These are phyloP conservation scores for Yponomeuta plumbellus DNA, from an alignment of 2,888 invertebrate genomes.

Conservation along the genomic window DNA sequence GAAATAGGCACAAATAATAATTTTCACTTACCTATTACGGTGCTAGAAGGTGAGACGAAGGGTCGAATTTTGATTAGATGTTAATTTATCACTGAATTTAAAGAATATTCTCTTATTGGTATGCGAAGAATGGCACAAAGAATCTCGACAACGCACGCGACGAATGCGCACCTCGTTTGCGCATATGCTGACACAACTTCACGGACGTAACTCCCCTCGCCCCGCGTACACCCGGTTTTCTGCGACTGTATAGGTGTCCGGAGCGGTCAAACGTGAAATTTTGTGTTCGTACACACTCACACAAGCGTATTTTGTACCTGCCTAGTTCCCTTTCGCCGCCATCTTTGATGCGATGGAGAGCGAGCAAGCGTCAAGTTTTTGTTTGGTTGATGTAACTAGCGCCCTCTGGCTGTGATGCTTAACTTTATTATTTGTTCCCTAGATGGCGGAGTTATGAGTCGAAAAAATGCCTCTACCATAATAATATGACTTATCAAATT, in stretches of 20 bases:
- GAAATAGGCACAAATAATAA: conserved; percentile 74
- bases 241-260: conserved; percentile 55
- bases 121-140: conserved; percentile 98
- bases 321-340: conserved; percentile 70
- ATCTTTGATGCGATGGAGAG: conserved; percentile 62
- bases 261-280: conserved; percentile 77
- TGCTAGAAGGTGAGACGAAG: conserved; percentile 78
- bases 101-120: conserved; percentile 88
- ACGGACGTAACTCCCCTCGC: conserved; percentile 72
- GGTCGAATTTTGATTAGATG: conserved; percentile 80
- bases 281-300: conserved; percentile 62
- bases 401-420: conserved; percentile 41
- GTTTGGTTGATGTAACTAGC: conserved; percentile 30
- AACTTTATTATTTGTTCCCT: not conserved
- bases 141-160: conserved; percentile 96
- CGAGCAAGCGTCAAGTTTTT: conserved; percentile 45
- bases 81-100: conserved; percentile 83
- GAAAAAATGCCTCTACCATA: not conserved
- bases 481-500: too few relatives aligned
- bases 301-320: conserved; percentile 64
- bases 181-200: conserved; percentile 85
- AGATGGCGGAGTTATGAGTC: conserved; percentile 25
- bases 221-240: conserved; percentile 66
- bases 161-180: conserved; percentile 88
- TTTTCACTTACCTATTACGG: conserved; percentile 84